Conservation (phyloP, 2,113 vertebrate species). For the Crotalus helleri region DNA sequence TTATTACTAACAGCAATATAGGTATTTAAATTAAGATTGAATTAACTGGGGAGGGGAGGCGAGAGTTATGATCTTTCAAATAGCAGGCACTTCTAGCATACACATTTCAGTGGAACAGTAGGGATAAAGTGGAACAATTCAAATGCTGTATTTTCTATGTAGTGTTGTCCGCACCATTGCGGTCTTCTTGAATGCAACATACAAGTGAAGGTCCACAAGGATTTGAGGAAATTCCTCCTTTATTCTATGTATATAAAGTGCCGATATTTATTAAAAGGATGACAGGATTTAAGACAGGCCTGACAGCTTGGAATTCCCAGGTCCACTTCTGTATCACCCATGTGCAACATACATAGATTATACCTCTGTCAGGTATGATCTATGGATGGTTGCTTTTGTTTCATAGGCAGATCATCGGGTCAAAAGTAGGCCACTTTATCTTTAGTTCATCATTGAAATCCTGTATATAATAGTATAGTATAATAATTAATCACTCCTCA, state of each 20-base stretch:
- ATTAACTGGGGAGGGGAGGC: background rate
- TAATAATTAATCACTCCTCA: background rate
- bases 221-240: background rate
- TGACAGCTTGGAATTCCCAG: background rate
- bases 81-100: background rate
- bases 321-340: background rate
- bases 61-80: background rate
- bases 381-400: background rate
- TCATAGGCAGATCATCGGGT: background rate
- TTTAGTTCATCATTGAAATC: conserved; percentile 34
- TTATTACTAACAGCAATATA: background rate
- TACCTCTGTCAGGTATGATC: background rate
- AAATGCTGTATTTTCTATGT: background rate
- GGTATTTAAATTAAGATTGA: background rate
- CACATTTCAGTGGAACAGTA: background rate
- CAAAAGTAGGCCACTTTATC: background rate
- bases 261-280: background rate
- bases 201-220: background rate
- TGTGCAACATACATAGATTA: too few species aligned
- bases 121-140: background rate
- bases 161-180: background rate
- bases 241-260: background rate
- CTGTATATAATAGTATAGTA: background rate
- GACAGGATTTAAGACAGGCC: background rate
- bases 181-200: background rate